phyloP scores from a whole-genome alignment of 2,113 vertebrate genomes.

The Tinamus guttatus region DNA sequence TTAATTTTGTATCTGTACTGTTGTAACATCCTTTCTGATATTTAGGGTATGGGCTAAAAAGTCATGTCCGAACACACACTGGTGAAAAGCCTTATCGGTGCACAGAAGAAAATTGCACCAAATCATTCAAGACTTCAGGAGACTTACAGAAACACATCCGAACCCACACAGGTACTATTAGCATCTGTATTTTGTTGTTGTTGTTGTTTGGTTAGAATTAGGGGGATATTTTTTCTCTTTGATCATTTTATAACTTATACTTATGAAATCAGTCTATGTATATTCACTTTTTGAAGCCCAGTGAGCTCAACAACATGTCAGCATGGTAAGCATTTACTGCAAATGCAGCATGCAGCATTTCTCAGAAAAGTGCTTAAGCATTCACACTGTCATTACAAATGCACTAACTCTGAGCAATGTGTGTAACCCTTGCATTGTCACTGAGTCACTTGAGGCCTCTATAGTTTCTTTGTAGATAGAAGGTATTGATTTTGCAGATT shows the following conservation, averaged over 20 bases:
- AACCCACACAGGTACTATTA: slow-evolving; percentile 91
- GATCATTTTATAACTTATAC: background rate
- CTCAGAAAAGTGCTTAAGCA: background rate
- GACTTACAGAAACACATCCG: slow-evolving; percentile 98
- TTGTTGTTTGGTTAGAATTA: background rate
- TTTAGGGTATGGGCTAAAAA: slow-evolving; percentile 95
- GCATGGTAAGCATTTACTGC: slow-evolving; percentile 5
- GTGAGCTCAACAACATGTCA: slow-evolving; percentile 11
- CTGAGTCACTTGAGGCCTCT: background rate
- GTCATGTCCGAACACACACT: slow-evolving; percentile 96
- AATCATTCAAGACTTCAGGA: slow-evolving; percentile 98
- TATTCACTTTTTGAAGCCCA: slow-evolving; percentile 16
- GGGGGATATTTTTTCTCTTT: background rate
- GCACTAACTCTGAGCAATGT: background rate
- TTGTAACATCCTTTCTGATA: background rate
- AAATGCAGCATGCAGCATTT: background rate
- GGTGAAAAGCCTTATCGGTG: slow-evolving; percentile 98
- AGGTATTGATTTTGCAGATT: background rate
- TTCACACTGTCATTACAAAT: background rate
- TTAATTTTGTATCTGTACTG: background rate
- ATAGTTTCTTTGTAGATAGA: background rate
- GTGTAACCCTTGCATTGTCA: background rate
- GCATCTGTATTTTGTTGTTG: background rate
- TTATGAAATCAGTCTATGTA: slow-evolving; percentile 12
- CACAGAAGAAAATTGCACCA: slow-evolving; percentile 95